Conservation (phyloP, 2,888 invertebrate genomes). For the Ichneumon xanthorius region DNA sequence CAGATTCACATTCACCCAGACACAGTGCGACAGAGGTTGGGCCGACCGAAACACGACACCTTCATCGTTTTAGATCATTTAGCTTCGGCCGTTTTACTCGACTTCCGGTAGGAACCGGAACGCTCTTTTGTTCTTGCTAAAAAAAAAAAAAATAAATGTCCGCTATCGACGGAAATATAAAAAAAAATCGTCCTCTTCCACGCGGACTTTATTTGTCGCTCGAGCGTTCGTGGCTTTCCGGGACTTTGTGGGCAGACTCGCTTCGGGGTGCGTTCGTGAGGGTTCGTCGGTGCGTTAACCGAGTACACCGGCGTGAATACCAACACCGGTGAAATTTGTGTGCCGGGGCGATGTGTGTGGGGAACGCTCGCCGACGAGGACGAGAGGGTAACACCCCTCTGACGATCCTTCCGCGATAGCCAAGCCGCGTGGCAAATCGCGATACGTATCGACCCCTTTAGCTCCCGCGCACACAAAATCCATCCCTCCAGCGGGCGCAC, state of each 20-base stretch:
- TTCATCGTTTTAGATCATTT: no score
- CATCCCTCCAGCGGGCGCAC: slow-evolving; percentile 61
- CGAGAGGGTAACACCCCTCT: slow-evolving; percentile 46
- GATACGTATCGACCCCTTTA: slow-evolving; percentile 81
- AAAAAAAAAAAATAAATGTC: no score
- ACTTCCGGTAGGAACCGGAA: no score
- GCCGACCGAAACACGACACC: no score
- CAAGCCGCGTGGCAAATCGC: slow-evolving; percentile 79
- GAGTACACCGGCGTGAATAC: slow-evolving; percentile 19
- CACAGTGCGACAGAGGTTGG: no score
- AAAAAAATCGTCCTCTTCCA: not conserved
- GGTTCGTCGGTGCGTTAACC: slow-evolving; percentile 14
- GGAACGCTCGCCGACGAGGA: slow-evolving; percentile 35
- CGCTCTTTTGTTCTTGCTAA: no score
- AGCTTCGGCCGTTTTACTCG: no score
- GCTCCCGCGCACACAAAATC: slow-evolving; percentile 68
- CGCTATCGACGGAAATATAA: no score
- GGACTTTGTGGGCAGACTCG: slow-evolving; percentile 11
- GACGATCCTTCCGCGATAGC: slow-evolving; percentile 73
- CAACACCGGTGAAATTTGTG: slow-evolving; percentile 41
- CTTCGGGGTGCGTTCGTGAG: not conserved
- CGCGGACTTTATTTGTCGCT: not conserved
- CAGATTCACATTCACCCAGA: no score
- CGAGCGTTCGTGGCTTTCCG: slow-evolving; percentile 16
- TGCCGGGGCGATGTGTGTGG: slow-evolving; percentile 33